Conservation (phyloP, 2,797 vertebrate species). For the Sphaeramia orbicularis region DNA sequence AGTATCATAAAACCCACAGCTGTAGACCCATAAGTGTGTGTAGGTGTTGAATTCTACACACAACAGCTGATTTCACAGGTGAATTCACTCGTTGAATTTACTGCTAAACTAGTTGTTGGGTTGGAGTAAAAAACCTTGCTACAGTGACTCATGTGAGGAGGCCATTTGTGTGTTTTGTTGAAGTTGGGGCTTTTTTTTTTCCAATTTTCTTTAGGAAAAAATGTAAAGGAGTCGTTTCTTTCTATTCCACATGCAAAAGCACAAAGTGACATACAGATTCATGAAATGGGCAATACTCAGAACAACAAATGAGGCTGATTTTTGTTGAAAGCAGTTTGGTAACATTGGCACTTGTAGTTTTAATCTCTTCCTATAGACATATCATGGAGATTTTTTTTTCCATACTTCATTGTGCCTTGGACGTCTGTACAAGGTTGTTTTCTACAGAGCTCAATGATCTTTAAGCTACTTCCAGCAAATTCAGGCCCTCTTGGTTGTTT, state of each 20-base stretch:
- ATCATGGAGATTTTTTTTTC: constrained; percentile 28
- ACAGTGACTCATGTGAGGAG: constrained; percentile 3
- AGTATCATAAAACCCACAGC: constrained; percentile 33
- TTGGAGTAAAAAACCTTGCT: constrained; percentile 11
- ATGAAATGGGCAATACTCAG: constrained; percentile 17
- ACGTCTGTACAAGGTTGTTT: constrained; percentile 59
- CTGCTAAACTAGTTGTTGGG: constrained; percentile 33
- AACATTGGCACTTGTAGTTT: constrained; percentile 19
- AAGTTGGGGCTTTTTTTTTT: constrained; percentile 22
- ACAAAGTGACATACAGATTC: constrained; percentile 33
- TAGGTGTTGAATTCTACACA: not conserved
- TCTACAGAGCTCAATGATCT: constrained; percentile 34
- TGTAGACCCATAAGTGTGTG: constrained; percentile 40
- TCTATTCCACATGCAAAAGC: constrained; percentile 37
- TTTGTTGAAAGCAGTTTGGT: constrained; percentile 46
- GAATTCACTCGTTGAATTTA: constrained; percentile 13
- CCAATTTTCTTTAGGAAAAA: constrained; percentile 4
- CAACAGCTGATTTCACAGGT: constrained; percentile 35
- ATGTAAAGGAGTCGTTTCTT: constrained; percentile 1
- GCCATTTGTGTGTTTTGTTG: constrained; percentile 14
- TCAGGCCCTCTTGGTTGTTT: constrained; percentile 18
- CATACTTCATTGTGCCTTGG: constrained; percentile 69
- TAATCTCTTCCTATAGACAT: constrained; percentile 36
- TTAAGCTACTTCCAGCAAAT: constrained; percentile 42
- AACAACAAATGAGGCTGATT: constrained; percentile 21